Percentiles rank a stretch among this genome's conserved stretches.
Evolutionary conservation across 2,113 vertebrate species (phyloP).

Genomic region (Syrmaticus mikado): DNA sequence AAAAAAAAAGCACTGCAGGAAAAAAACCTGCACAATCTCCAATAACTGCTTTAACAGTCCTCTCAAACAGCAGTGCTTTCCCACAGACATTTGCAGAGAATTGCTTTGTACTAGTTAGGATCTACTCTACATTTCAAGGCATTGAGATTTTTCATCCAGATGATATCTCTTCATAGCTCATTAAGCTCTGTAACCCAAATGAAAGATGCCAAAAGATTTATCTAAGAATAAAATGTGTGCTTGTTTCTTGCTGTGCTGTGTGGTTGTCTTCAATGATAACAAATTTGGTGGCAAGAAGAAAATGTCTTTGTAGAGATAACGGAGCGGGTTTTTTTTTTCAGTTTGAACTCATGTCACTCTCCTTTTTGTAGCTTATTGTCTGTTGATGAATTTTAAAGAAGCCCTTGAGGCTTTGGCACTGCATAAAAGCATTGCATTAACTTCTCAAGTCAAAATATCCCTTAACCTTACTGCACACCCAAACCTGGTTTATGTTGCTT

Average conservation of each 20-base stretch:
- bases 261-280: background rate
- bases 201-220: background rate
- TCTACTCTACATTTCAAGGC: background rate
- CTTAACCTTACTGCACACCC: background rate
- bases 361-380: background rate
- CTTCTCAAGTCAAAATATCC: background rate
- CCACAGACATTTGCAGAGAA: background rate
- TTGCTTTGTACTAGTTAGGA: background rate
- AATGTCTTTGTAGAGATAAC: background rate
- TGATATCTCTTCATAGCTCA: background rate
- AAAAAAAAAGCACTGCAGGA: background rate
- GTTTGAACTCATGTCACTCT: background rate
- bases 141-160: background rate
- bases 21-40: background rate
- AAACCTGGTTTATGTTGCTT: background rate
- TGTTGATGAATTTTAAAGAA: constrained; percentile 34
- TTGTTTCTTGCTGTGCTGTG: background rate
- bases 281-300: background rate
- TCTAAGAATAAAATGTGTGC: background rate
- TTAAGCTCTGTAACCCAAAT: background rate
- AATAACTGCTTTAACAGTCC: background rate
- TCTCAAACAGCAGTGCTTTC: background rate
- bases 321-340: background rate
- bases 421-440: constrained; percentile 2
- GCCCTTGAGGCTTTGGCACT: constrained; percentile 33